Evolutionary conservation across 2,888 invertebrate genomes (phyloP).

Genomic region (Synanthedon vespiformis): DNA sequence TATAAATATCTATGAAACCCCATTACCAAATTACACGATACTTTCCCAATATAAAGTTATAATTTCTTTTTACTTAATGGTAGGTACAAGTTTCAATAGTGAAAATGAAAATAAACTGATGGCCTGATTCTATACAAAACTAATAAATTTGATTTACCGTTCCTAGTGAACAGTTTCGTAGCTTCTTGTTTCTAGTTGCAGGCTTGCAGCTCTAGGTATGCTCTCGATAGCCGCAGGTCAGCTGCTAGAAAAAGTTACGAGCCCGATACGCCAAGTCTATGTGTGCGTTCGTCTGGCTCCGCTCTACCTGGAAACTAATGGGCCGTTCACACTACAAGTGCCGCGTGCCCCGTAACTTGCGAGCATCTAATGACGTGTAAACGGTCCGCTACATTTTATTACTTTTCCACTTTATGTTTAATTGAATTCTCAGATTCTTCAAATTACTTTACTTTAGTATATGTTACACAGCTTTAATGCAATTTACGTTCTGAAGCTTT

Average conservation of each 20-base stretch:
- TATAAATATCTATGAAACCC: too few species aligned
- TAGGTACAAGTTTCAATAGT: too few species aligned
- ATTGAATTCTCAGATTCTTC: not conserved
- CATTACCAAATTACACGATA: too few species aligned
- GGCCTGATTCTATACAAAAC: not conserved
- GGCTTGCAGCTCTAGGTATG: conserved; percentile 32
- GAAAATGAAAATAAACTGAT: not conserved
- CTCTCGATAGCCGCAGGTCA: conserved; percentile 56
- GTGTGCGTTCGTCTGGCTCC: conserved; percentile 6
- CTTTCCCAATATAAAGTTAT: too few species aligned
- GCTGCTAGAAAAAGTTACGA: conserved; percentile 52
- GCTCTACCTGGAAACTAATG: conserved; percentile 2
- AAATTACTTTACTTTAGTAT: not conserved
- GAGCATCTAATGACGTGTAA: not conserved
- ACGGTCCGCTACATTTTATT: not conserved
- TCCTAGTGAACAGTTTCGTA: conserved; percentile 15
- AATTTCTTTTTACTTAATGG: too few species aligned
- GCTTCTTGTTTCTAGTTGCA: conserved; percentile 10
- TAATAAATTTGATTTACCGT: not conserved
- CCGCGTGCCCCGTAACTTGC: not conserved
- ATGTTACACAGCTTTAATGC: too few species aligned
- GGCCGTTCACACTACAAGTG: not conserved
- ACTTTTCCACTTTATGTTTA: not conserved
- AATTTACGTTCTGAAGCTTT: too few species aligned
- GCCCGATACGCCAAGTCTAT: conserved; percentile 22